Base-by-base conservation (phyloP, 1,140 invertebrate genomes). In the Cataglyphis hispanica region DNA sequence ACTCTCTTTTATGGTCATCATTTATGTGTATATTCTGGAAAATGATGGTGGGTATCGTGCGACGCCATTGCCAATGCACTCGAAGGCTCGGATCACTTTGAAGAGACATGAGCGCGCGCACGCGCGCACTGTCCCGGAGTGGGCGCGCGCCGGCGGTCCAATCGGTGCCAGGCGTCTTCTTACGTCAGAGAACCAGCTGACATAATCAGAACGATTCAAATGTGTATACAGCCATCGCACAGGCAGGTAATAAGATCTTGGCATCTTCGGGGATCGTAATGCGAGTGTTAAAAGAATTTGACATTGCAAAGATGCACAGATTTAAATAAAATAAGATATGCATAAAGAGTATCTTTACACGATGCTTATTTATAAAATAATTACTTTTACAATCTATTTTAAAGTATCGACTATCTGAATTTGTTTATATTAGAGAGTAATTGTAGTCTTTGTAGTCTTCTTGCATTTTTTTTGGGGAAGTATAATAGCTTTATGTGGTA, bases 171-270 rank as follows among this genome's bases (percentile, higher is more conserved):
- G 43, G 69, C 60, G 53, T 84, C 60, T 74, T 46, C 77, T 84
- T 89, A 86, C 77, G 87, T 89, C 87, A 89, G 31, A 63, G 16
- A 34, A 50, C 74, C 88, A 89, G 88, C 88, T 89, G 88, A 89
- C 78, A 89, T 86, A 86, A 89, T 46, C 84, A 25, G 83, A 83
- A 88, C 70, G 64, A 86, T 86, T 88, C 70, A 78, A 89, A 88
- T 83, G 83, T 53, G 70, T 70, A 61, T 67, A 85, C 25, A 50
- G 43, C 70, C 50, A 81, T 37, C 50, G 78, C 37, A 13, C 53
- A 74, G 37, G 37, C 25, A 74, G 53, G 67, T 83, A 83, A 83
- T 74, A 72, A 83, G 43, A 74, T 83, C 67, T 60, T 25, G 50
- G 50, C 40, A 19, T 53, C 25, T 43, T 43, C 6, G 27, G 60